Percentiles rank a stretch among this genome's conserved stretches.
Conservation (phyloP, 2,113 vertebrate species). For the Brachirus orientalis region DNA sequence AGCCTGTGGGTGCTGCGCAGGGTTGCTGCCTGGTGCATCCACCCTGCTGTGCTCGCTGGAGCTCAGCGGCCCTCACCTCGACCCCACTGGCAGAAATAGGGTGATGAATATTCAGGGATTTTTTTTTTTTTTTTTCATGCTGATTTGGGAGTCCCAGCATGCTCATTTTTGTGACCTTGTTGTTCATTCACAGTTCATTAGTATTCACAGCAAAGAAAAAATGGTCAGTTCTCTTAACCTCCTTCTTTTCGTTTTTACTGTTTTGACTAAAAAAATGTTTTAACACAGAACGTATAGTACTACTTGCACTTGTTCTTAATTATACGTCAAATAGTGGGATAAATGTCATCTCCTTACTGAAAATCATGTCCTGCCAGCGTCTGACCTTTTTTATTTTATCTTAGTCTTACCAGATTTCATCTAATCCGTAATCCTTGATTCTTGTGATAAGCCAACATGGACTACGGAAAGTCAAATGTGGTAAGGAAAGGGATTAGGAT, state of each 20-base stretch:
- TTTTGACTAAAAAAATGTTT: too few species aligned
- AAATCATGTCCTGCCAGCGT: neutral
- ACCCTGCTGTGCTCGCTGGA: constrained; percentile 11
- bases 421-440: neutral
- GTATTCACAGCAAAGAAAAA: constrained; percentile 19
- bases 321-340: too few species aligned
- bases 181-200: neutral
- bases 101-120: constrained; percentile 47
- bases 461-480: neutral
- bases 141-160: constrained; percentile 4
- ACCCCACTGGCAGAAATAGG: constrained; percentile 10
- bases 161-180: constrained; percentile 29
- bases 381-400: neutral
- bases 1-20: constrained; percentile 5
- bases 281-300: neutral
- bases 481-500: neutral
- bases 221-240: too few species aligned
- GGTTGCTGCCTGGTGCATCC: neutral
- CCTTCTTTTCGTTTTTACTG: too few species aligned
- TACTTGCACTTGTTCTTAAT: too few species aligned
- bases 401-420: neutral
- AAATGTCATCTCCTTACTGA: too few species aligned
- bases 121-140: constrained; percentile 10
- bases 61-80: constrained; percentile 2
- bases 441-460: neutral